Base-by-base conservation (phyloP, 2,888 invertebrate species). In the Dicranocentrus wangi region DNA sequence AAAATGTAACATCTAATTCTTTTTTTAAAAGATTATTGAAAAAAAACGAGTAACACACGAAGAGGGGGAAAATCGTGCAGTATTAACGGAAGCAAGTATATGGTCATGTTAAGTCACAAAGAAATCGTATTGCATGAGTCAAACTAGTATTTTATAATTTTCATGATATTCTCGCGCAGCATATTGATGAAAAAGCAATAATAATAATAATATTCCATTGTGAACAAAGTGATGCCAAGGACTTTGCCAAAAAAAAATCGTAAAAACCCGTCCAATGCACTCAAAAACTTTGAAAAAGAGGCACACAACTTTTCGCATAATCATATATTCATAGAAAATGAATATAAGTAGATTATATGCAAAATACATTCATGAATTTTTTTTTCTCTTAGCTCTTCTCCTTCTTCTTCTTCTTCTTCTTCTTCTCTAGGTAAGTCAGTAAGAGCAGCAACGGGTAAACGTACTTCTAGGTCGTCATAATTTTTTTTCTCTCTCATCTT, bases 381-480 rank as follows among this genome's bases (percentile, higher is more conserved):
- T 51, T 23, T 55, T 23, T 55, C 5, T 19, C 8, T n/a, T n/a
- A n/a, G 15, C 17, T 47, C 17, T 47, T 47, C 47, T n/a, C 47
- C 15, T 15, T 47, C 7, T 8, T 13, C 8, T 8, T 51, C 17
- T 17, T 17, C 17, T 51, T 17, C 7, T 42, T 23, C 21, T 10
- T 43, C 25, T 42, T 5, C 23, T 61, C 42, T 43, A 42, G 21
- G 68, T 80, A 72, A 80, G 79, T 80, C 79, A 80, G 51, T 72
- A 80, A 72, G 79, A 72, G 68, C 51, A 72, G 68, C 51, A 80
- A 17, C 71, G 72, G 71, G 68, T 73, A 80, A 80, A 80, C 61
- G 61, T 69, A 80, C 73, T 80, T 80, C 80, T 80, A 80, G 80
- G 80, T 80, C 80, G 80, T 63, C 80, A 69, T 68, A 61, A 39